Base-by-base conservation (phyloP, 2,888 invertebrate genomes). In the Fragum whitleyi region DNA sequence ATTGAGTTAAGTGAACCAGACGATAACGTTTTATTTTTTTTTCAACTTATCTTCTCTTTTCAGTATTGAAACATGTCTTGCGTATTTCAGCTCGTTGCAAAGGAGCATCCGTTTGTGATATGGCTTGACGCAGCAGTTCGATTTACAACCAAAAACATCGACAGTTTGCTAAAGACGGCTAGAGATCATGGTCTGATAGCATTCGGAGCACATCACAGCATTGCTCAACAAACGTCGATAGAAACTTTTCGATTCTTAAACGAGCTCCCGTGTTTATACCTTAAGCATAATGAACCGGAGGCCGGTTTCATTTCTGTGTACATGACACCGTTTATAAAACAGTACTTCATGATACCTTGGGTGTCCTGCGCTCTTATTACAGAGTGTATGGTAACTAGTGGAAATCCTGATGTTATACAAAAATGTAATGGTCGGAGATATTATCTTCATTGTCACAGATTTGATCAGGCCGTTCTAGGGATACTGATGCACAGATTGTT, bases 331-430 rank as follows among this genome's bases (percentile, higher is more conserved):
- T 65, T 65, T 21, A 21, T 65, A 14, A 39, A 2, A 16, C 14
- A 65, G n/a, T 36, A 65, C 21, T n/a, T 65, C 7, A 39, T 65
- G 36, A 32, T 14, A 16, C 65, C 65, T 5, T 65, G 65, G 65
- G 65, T 65, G 16, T 21, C 21, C 3, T 65, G 65, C 21, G 65
- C 65, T 5, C 29, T 65, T 21, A 65, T 9, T 36, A 21, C 5
- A n/a, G 65, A 36, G 6, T 65, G 65, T 39, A 19, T 65, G 39
- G 21, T 36, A 21, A 11, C 36, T 6, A 6, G 3, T n/a, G n/a
- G 36, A 36, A 16, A 29, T 21, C 2, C 21, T 3, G 6, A 32
- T 6, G 11, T 11, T 3, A 16, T 28, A 36, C 32, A 36, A 16
- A 14, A 29, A 5, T 65, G 65, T 39, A 23, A 23, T 3, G 19